Evolutionary conservation across 2,888 invertebrate genomes (phyloP), one percentile per base, ranked within the genome.

Genomic region (Scaptodrosophila latifasciaeformis): DNA sequence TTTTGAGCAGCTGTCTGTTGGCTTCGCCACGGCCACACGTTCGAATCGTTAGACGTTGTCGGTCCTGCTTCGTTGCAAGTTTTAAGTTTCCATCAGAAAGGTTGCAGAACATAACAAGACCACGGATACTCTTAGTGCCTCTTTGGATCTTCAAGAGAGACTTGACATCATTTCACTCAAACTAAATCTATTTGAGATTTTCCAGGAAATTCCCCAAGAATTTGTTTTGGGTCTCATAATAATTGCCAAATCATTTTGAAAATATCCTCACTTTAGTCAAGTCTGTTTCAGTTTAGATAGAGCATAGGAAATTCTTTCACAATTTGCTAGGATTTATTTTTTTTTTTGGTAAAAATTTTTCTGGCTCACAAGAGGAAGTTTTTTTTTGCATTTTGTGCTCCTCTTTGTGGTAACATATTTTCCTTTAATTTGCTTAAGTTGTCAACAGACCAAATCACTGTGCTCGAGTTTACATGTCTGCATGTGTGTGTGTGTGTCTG

Each of bases 1-100:
- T 76, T 62, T 68, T 70, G 60, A 68, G 66, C 76, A 76, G 69
- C 70, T 76, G 70, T 67, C 76, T 70, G 51, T 46, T 57, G 47
- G 45, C 54, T 17, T 48, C 30, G 35, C 30, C 19, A 35, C 40
- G 21, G 49, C 48, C 56, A 48, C 59, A 46, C 53, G 51, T 48
- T 66, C 21, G 21, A 40, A 40, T 40, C 40, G 40, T 40, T 43
- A 43, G 43, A 10, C 29, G 43, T 30, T 27, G 13, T 10, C n/a
- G 24, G 37, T 13, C 15, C 21, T 7, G 21, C 40, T 19, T 40
- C 17, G 37, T 46, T 29, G 62, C 76, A 69, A 71, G 54, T 71
- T 59, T 54, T 42, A 62, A 65, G 62, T 62, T 75, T 57, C 53
- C 61, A 68, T 59, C 59, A 60, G 54, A 21, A 49, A 21, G 18